These are phyloP conservation scores for Marmota monax DNA, from an alignment of 2,113 vertebrate species.

Conservation along the genomic window DNA sequence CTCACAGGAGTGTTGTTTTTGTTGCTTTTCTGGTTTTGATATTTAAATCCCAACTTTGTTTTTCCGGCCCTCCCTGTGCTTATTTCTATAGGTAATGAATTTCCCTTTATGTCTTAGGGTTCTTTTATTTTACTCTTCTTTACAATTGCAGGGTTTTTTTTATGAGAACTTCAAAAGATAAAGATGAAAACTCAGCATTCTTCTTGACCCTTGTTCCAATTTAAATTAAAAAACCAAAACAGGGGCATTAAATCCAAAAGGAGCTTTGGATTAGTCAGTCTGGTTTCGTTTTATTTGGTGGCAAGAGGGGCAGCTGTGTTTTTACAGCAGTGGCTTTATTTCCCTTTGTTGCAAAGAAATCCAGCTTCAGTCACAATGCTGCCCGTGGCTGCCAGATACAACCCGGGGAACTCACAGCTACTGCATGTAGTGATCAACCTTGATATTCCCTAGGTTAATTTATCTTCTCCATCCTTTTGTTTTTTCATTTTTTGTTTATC, in stretches of 20 bases:
- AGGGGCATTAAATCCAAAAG: constrained; percentile 48
- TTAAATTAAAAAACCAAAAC: constrained; percentile 71
- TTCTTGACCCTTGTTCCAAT: constrained; percentile 52
- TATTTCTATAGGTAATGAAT: constrained; percentile 24
- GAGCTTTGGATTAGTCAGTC: constrained; percentile 19
- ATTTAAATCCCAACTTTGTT: neutral
- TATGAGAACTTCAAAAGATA: constrained; percentile 60
- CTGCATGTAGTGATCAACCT: neutral
- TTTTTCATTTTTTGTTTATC: neutral
- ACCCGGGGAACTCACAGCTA: neutral
- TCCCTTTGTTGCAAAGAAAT: constrained; percentile 54
- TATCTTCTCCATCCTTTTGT: neutral
- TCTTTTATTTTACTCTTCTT: neutral
- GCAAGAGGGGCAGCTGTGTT: constrained; percentile 38
- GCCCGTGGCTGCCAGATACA: constrained; percentile 24
- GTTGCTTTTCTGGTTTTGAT: neutral
- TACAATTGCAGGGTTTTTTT: constrained; percentile 14
- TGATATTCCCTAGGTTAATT: neutral
- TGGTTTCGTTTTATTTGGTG: constrained; percentile 59
- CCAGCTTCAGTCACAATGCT: neutral
- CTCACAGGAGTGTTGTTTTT: neutral
- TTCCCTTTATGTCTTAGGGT: neutral
- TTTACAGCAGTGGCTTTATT: constrained; percentile 53
- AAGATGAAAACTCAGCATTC: constrained; percentile 55
- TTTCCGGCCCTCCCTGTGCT: neutral